Evolutionary conservation across 1,140 invertebrate genomes (phyloP).

Genomic region (Leptoteleia sp.): DNA sequence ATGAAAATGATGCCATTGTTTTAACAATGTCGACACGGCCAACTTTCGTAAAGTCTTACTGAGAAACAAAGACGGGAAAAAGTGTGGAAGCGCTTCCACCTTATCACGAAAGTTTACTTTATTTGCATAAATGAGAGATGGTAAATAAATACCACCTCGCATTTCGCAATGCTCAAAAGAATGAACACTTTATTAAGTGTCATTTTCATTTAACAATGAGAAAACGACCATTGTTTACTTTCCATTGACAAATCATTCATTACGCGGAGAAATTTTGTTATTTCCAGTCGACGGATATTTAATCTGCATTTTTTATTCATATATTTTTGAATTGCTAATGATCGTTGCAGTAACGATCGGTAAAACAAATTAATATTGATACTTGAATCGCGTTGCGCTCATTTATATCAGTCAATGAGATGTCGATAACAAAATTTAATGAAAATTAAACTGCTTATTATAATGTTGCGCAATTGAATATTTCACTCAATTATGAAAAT

Average conservation of each 20-base stretch:
- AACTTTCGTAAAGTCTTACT: too few species aligned
- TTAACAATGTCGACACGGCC: too few species aligned
- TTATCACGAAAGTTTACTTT: constrained; percentile 7
- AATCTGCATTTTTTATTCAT: not conserved
- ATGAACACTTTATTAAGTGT: constrained; percentile 25
- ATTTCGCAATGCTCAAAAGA: constrained; percentile 17
- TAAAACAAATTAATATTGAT: too few species aligned
- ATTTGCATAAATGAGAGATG: constrained; percentile 18
- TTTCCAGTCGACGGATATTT: not conserved
- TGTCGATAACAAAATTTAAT: too few species aligned
- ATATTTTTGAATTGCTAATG: not conserved
- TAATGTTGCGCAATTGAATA: too few species aligned
- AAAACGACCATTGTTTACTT: constrained; percentile 28
- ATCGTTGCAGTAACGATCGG: not conserved
- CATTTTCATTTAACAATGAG: constrained; percentile 20
- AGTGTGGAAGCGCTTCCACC: not conserved
- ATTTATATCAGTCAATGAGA: too few species aligned
- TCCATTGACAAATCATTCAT: constrained; percentile 40
- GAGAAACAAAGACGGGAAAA: too few species aligned
- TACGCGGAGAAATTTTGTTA: not conserved
- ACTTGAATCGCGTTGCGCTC: too few species aligned
- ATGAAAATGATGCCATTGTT: too few species aligned
- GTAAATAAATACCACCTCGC: constrained; percentile 12
- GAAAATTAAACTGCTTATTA: too few species aligned
- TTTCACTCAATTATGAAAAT: too few species aligned